Percentiles rank a stretch among this genome's conserved stretches.
phyloP scores from a whole-genome alignment of 1,140 invertebrate species.

The Drosophila lacertosa region DNA sequence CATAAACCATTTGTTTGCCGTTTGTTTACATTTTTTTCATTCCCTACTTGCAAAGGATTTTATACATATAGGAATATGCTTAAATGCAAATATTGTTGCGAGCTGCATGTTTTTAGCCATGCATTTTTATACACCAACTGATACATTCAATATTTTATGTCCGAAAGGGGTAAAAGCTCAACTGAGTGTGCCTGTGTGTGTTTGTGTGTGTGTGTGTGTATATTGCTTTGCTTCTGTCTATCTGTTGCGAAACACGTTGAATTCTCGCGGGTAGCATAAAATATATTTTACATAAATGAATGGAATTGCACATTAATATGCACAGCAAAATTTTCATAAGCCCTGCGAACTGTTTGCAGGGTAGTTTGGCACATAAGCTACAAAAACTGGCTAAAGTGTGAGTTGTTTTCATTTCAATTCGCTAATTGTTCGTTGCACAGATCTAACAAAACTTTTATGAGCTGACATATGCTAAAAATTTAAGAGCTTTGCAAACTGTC shows the following conservation, averaged over 20 bases:
- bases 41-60: slow-evolving; percentile 47
- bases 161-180: slow-evolving; percentile 13
- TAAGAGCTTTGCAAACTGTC: slow-evolving; percentile 27
- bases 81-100: slow-evolving; percentile 59
- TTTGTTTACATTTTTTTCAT: slow-evolving; percentile 18
- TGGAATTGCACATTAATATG: slow-evolving; percentile 71
- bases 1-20: slow-evolving; percentile 37
- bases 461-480: slow-evolving; percentile 12
- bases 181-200: background rate
- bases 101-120: slow-evolving; percentile 51
- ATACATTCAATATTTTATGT: slow-evolving; percentile 34
- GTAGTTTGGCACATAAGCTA: background rate
- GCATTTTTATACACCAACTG: slow-evolving; percentile 53
- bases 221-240: slow-evolving; percentile 27
- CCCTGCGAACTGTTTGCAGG: slow-evolving; percentile 8
- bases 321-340: slow-evolving; percentile 57
- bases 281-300: slow-evolving; percentile 77
- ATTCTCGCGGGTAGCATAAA: slow-evolving; percentile 72
- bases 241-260: slow-evolving; percentile 45
- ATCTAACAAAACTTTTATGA: slow-evolving; percentile 9
- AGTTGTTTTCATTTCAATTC: slow-evolving; percentile 53
- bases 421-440: slow-evolving; percentile 50
- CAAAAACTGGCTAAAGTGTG: slow-evolving; percentile 13
- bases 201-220: background rate
- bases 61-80: slow-evolving; percentile 49